These are phyloP conservation scores for Ethmia dodecea DNA, from an alignment of 2,888 invertebrate species.

Conservation along the genomic window DNA sequence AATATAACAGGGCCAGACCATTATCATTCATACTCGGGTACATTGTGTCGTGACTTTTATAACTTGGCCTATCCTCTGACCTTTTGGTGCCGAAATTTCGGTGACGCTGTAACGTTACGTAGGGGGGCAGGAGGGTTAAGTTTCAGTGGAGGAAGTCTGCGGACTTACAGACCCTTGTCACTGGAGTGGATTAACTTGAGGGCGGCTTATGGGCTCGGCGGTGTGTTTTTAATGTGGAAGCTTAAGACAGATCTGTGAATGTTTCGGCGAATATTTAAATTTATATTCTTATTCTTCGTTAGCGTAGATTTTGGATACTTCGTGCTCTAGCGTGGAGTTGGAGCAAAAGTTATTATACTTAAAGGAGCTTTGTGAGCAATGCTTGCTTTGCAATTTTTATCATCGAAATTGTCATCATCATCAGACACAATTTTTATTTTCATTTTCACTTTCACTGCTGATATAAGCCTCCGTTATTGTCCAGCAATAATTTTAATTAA, in stretches of 20 bases:
- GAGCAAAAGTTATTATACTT: no score
- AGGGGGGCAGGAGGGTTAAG: conserved; percentile 2
- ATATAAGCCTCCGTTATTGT: no score
- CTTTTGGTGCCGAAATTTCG: background rate
- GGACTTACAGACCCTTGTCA: conserved; percentile 19
- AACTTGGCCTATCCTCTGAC: background rate
- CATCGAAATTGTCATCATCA: no score
- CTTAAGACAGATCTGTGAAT: conserved; percentile 2
- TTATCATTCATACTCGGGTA: conserved; percentile 25
- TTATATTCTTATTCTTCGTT: no score
- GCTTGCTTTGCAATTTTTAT: no score
- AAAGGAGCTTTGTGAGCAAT: no score
- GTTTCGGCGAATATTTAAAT: no score
- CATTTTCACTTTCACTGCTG: no score
- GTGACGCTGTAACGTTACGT: background rate
- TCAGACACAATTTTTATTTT: no score
- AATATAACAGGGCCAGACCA: conserved; percentile 25
- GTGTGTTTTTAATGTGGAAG: conserved; percentile 4
- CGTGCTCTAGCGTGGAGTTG: no score
- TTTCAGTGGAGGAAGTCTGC: conserved; percentile 1
- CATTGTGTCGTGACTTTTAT: conserved; percentile 6
- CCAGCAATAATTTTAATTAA: no score
- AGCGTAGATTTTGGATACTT: no score
- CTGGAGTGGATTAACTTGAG: conserved; percentile 23
- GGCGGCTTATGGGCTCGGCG: conserved; percentile 1